Evolutionary conservation across 2,797 vertebrate species (phyloP), one percentile per base, ranked within the genome.

Genomic region (Rhinophrynus dorsalis): DNA sequence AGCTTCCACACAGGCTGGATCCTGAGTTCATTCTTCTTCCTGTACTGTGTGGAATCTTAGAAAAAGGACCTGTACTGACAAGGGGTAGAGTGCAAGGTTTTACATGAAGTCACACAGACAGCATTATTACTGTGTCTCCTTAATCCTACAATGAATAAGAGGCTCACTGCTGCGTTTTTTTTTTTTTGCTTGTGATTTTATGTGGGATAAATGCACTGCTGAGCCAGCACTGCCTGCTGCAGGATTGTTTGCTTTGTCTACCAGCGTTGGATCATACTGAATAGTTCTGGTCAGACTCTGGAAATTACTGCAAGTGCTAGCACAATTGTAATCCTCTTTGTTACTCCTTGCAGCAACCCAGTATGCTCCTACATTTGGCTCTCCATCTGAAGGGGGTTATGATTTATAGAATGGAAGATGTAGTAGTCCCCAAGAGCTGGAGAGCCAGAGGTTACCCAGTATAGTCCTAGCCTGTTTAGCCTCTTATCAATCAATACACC

Each of bases 111-210:
- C 56, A 12, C 40, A 26, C 65, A 74, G 68, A 0, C 35, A 69
- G 59, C 67, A 74, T 9, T 55, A 69, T 69, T 78, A 77, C 57
- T 80, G 77, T 67, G 67, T 79, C 77, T 47, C 47, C 70, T 83
- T 90, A 92, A 93, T 92, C 91, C 89, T 0, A 0, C 65, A 1
- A 69, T 86, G 85, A 90, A 90, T 79, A 86, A 86, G 86, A 89
- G 85, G 77, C 85, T 82, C 80, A 76, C 73, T 71, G 48, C 80
- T 88, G 86, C 86, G 87, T 37, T 80, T 86, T 82, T 85, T 50
- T 88, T 89, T 86, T 86, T 89, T 82, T 84, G 84, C 79, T 76
- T 80, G 75, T 66, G 80, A 85, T 85, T 84, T 81, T 78, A 76
- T 69, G 47, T 76, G 64, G 79, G 82, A 86, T 76, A 79, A 87